Evolutionary conservation across 2,797 vertebrate genomes (phyloP), one percentile per base, ranked within the genome.

Genomic region (Alcedo atthis): DNA sequence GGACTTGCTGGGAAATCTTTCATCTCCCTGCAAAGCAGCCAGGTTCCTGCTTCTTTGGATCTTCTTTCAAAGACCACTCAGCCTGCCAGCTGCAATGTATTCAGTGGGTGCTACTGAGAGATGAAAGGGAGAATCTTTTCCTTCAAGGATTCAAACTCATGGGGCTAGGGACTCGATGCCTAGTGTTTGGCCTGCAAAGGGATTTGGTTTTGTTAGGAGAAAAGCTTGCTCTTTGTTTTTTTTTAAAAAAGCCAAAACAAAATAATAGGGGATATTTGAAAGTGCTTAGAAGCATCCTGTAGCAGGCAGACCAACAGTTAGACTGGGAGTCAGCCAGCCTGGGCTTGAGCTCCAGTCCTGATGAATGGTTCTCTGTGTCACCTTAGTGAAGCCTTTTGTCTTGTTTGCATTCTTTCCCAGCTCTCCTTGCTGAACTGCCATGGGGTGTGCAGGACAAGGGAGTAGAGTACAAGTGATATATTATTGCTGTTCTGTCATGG

Each of bases 251-350:
- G 15, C 14, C 13, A 11, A n/a, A 32, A 5, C 7, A 15, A 46
- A 37, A 69, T 2, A 48, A 37, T 1, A 3, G 8, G 12, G 6
- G 32, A 14, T 78, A 20, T 62, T 87, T 92, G 68, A 42, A 81
- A 88, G 37, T 24, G 6, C 32, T 67, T 40, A 74, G 71, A n/a
- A 75, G 61, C 30, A 21, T 26, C 61, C 49, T 57, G 62, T 20
- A 71, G 71, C 33, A 88, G 37, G 43, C 32, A 42, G 55, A 49
- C 37, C 37, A 40, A 40, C 3, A 4, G 30, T 49, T 22, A 42
- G 81, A 87, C 83, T 93, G 88, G 86, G 71, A 91, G 75, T 87
- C 86, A 42, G 86, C 83, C 93, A 94, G 81, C 49, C 40, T 45
- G 83, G 43, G 35, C 43, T 45, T 32, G 32, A 88, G 81, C 57